Conservation (phyloP, 2,113 vertebrate genomes). For the Megaleporinus macrocephalus region DNA sequence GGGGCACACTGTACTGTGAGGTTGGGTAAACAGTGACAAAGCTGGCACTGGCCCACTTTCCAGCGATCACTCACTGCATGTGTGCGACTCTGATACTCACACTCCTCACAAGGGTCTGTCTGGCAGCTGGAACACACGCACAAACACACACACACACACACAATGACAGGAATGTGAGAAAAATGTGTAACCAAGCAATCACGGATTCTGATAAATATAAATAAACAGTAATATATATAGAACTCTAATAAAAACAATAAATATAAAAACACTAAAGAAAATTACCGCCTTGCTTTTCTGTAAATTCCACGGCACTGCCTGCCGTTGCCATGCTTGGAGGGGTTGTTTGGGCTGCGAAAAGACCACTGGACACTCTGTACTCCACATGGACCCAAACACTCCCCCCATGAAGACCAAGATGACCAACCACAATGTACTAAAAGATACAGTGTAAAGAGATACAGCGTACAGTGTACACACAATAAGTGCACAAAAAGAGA, state of each 20-base stretch:
- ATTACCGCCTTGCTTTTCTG: constrained; percentile 89
- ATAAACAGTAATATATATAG: too few relatives aligned
- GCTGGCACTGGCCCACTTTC: constrained; percentile 76
- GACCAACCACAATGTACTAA: constrained; percentile 92
- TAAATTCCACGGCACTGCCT: constrained; percentile 84
- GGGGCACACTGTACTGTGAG: constrained; percentile 75
- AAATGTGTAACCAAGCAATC: not conserved
- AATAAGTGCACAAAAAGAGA: not conserved
- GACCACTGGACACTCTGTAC: constrained; percentile 92
- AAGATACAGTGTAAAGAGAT: too few relatives aligned
- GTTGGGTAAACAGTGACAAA: constrained; percentile 84
- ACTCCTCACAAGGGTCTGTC: constrained; percentile 81
- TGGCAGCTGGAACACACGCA: constrained; percentile 77
- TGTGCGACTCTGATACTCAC: constrained; percentile 74
- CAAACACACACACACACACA: constrained; percentile 36
- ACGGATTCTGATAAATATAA: not conserved
- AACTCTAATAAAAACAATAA: too few relatives aligned
- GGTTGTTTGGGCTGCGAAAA: constrained; percentile 90
- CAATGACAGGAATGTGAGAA: not conserved
- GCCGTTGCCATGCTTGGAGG: constrained; percentile 74
- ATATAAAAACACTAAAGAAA: constrained; percentile 19
- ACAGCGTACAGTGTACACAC: too few relatives aligned
- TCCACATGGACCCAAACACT: constrained; percentile 87
- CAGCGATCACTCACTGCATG: constrained; percentile 80
- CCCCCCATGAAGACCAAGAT: constrained; percentile 87